These are phyloP conservation scores for Alviniconcha strummeri DNA, from an alignment of 2,888 invertebrate species.

Conservation along the genomic window DNA sequence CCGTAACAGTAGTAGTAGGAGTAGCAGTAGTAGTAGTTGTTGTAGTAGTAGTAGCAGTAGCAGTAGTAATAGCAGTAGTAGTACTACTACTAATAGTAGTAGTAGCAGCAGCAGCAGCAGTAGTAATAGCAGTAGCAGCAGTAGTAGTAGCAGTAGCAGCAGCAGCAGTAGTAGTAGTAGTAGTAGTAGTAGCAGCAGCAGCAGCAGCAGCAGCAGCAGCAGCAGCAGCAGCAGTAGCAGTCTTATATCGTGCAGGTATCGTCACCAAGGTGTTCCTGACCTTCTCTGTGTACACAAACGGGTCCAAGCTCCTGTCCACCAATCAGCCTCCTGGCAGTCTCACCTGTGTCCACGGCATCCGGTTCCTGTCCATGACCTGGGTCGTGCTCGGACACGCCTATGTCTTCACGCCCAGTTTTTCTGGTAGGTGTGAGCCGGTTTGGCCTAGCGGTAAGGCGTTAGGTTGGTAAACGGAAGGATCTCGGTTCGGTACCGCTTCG, in stretches of 20 bases:
- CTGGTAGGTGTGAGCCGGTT: not conserved
- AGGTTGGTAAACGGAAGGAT: too few species aligned
- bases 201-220: not conserved
- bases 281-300: constrained; percentile 61
- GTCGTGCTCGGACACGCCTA: constrained; percentile 66
- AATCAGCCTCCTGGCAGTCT: constrained; percentile 68
- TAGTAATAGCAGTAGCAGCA: too few species aligned
- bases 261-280: constrained; percentile 28
- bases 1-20: too few species aligned
- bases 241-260: not conserved
- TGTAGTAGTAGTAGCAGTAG: not conserved
- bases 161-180: too few species aligned
- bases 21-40: too few species aligned
- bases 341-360: constrained; percentile 82
- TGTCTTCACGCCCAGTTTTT: constrained; percentile 33
- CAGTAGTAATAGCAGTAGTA: not conserved
- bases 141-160: too few species aligned
- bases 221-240: not conserved
- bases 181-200: not conserved
- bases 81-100: too few species aligned
- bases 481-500: too few species aligned
- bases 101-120: too few species aligned
- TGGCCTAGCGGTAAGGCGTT: too few species aligned
- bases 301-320: constrained; percentile 51
- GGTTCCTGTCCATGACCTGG: constrained; percentile 74